Evolutionary conservation across 2,797 vertebrate genomes (phyloP), one percentile per base, ranked within the genome.

Genomic region (Pelodytes ibericus): DNA sequence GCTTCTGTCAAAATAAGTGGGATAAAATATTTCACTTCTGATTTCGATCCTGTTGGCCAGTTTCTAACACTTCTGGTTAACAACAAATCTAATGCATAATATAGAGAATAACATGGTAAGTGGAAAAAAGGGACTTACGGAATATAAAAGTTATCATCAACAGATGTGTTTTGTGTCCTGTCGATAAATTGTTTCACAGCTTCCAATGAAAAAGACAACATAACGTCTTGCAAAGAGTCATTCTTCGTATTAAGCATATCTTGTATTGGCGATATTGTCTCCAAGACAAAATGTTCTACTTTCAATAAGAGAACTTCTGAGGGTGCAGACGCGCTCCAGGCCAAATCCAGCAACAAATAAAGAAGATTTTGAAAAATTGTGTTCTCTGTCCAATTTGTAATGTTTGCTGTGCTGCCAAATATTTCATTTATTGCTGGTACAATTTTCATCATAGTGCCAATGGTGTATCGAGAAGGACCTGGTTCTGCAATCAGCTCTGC

Each of bases 151-250:
- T 44, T 63, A 0, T 63, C 47, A 26, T 68, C 33, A 44, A 18
- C 3, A 39, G 71, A 68, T 63, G 33, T 13, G 15, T 69, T 26
- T 13, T 56, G 30, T 10, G 71, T 62, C 15, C n/a, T 26, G 26
- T 79, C 63, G 7, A 79, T 39, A 36, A 68, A 44, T 5, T 26
- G 60, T 69, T 47, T 24, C 7, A 79, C 16, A 2, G 39, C 16
- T 20, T 79, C 77, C 63, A 72, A 18, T 24, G 71, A 72, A 57
- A 79, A 79, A 27, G 58, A 63, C 24, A 79, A 41, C 57, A 60
- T 73, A 25, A 2, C 31, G n/a, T 62, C 68, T 25, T 44, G 27
- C 2, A 22, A 15, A 56, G 70, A 61, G n/a, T n/a, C 47, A 57
- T 36, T 61, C 15, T 69, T 44, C 4, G 41, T 2, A 3, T 56